Evolutionary conservation across 2,797 vertebrate genomes (phyloP).

Genomic region (Mus minutoides): DNA sequence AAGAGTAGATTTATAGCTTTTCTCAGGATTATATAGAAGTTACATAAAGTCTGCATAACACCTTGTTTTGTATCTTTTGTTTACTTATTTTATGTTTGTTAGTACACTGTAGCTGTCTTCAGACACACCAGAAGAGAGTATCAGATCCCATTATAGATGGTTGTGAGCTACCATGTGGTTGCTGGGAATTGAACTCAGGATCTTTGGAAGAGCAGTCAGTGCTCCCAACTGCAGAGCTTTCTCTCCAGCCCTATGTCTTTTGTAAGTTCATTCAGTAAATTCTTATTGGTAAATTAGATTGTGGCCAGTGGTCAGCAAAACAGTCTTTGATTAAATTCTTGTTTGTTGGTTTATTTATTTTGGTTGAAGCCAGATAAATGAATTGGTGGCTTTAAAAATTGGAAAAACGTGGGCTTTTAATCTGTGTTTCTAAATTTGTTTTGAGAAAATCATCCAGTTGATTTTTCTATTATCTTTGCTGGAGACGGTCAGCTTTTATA

Average conservation of each 20-base stretch:
- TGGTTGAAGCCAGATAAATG: not conserved
- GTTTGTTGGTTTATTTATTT: conserved; percentile 17
- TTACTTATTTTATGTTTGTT: too few relatives aligned
- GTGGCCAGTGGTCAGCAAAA: not conserved
- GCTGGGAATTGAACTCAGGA: too few relatives aligned
- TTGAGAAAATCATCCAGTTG: not conserved
- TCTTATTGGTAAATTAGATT: conserved; percentile 33
- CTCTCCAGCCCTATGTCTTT: not conserved
- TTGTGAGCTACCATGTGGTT: too few relatives aligned
- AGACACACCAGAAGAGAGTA: too few relatives aligned
- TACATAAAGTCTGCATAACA: not conserved
- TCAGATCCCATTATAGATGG: too few relatives aligned
- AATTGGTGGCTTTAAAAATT: conserved; percentile 34
- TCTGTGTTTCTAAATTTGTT: conserved; percentile 6
- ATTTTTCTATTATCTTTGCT: not conserved
- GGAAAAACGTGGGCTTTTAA: conserved; percentile 11
- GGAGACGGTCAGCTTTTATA: not conserved
- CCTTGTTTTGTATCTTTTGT: not conserved
- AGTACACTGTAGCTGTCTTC: too few relatives aligned
- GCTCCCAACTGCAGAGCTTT: too few relatives aligned
- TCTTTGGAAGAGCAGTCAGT: too few relatives aligned
- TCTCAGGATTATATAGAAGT: not conserved
- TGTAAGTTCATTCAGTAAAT: not conserved
- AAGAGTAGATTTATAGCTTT: not conserved
- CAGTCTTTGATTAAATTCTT: conserved; percentile 2